phyloP scores from a whole-genome alignment of 2,797 vertebrate genomes.

The Phaenicophaeus curvirostris region DNA sequence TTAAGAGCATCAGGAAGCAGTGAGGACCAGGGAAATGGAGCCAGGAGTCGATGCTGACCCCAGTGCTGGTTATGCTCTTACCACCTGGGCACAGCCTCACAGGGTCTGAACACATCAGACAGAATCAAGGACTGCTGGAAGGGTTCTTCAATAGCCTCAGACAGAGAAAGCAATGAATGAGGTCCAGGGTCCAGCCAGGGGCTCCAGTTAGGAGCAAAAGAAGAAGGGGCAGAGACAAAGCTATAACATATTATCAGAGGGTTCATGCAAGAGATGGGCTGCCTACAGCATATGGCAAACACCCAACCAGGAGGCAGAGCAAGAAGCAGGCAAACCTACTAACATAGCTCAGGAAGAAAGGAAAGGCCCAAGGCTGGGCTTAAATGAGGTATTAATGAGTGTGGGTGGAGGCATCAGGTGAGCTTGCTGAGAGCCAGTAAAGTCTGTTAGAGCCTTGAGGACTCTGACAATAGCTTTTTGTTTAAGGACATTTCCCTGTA shows the following conservation, averaged over 20 bases:
- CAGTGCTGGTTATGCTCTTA: fast-evolving
- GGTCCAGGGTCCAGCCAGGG: background rate
- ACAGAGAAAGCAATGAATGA: background rate
- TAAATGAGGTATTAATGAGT: background rate
- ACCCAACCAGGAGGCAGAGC: background rate
- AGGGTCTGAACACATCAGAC: background rate
- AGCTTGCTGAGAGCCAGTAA: background rate
- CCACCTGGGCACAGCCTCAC: no score
- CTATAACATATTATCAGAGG: background rate
- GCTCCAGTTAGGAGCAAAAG: background rate
- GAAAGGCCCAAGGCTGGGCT: background rate
- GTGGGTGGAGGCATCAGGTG: background rate
- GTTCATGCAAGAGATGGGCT: background rate
- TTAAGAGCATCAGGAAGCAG: background rate
- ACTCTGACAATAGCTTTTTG: background rate
- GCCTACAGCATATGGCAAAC: background rate
- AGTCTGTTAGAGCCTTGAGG: background rate
- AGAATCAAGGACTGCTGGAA: background rate
- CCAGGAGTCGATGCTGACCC: background rate
- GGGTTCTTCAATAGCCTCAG: background rate
- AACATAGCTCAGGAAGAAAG: background rate
- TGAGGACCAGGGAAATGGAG: background rate
- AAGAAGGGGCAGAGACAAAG: background rate
- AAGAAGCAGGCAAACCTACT: background rate
- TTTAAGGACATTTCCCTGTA: background rate